Evolutionary conservation across 92 coral and sea anemone species (phyloP).

Genomic region (Palythoa grandiflora): DNA sequence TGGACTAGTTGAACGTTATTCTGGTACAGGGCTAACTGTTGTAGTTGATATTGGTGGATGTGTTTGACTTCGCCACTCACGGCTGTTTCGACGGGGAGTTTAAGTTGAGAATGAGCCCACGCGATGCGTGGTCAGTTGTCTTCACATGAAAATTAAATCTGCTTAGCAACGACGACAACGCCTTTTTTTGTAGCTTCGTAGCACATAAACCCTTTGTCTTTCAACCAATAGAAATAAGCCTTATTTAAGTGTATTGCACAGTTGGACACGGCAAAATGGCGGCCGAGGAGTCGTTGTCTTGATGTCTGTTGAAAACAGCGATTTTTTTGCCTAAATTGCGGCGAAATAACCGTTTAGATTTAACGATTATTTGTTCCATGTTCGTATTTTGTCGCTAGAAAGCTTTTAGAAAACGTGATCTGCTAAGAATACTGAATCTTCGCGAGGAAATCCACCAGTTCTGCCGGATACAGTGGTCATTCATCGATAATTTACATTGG

Average conservation of each 20-base stretch:
- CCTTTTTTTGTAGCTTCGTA: conserved; percentile 10
- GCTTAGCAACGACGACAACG: conserved; percentile 17
- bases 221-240: conserved; percentile 11
- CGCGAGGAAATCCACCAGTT: conserved; percentile 2
- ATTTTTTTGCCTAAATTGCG: conserved; percentile 12
- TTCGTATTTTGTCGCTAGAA: neutral
- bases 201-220: conserved; percentile 1
- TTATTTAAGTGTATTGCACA: conserved; percentile 7
- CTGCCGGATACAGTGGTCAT: conserved; percentile 16
- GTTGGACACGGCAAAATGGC: conserved; percentile 28
- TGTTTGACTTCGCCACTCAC: neutral
- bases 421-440: conserved; percentile 4
- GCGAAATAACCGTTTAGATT: conserved; percentile 10
- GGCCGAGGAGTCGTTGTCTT: neutral
- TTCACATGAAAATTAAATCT: neutral
- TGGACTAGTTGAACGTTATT: neutral
- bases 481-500: conserved; percentile 15
- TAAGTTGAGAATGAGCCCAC: neutral
- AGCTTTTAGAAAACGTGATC: conserved; percentile 17
- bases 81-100: neutral
- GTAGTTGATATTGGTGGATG: too few relatives aligned
- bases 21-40: too few relatives aligned
- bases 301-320: neutral
- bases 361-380: neutral
- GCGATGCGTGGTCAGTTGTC: neutral